Evolutionary conservation across 2,113 vertebrate genomes (phyloP).

Genomic region (Brachyhypopomus occidentalis): DNA sequence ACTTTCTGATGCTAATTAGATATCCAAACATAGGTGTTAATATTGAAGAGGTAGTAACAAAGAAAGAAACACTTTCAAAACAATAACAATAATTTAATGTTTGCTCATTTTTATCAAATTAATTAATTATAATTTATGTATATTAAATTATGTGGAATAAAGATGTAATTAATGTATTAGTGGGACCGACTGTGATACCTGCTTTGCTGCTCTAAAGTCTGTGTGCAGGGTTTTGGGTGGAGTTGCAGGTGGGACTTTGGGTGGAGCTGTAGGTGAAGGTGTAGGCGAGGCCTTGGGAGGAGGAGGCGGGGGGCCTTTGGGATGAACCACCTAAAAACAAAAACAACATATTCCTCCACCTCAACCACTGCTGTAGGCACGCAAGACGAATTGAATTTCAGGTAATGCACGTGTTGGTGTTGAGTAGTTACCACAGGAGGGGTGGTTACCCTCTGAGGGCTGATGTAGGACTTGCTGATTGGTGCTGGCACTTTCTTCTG

Average conservation of each 20-base stretch:
- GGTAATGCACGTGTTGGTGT: background rate
- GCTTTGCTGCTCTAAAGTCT: slow-evolving; percentile 61
- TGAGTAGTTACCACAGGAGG: slow-evolving; percentile 35
- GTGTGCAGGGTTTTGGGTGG: slow-evolving; percentile 25
- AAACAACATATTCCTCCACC: background rate
- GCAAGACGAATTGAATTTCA: background rate
- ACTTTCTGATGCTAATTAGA: background rate
- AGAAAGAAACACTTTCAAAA: background rate
- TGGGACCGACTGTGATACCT: slow-evolving; percentile 59
- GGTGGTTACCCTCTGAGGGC: background rate
- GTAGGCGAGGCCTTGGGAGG: slow-evolving; percentile 53
- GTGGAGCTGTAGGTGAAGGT: no score
- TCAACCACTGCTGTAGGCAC: background rate
- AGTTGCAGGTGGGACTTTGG: no score
- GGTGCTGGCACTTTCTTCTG: slow-evolving; percentile 45
- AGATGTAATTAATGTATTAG: background rate
- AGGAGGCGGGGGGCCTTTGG: slow-evolving; percentile 61
- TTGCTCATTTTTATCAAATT: no score
- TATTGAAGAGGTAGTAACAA: background rate
- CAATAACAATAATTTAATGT: no score
- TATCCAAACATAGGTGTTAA: background rate
- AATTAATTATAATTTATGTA: background rate
- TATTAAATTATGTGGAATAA: background rate
- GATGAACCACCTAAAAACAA: slow-evolving; percentile 47
- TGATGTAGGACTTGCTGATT: background rate